A percentile compares a stretch with the other conserved stretches of the same genome.
Conservation (phyloP, 2,888 invertebrate genomes). For the Cylloceria caligata region DNA sequence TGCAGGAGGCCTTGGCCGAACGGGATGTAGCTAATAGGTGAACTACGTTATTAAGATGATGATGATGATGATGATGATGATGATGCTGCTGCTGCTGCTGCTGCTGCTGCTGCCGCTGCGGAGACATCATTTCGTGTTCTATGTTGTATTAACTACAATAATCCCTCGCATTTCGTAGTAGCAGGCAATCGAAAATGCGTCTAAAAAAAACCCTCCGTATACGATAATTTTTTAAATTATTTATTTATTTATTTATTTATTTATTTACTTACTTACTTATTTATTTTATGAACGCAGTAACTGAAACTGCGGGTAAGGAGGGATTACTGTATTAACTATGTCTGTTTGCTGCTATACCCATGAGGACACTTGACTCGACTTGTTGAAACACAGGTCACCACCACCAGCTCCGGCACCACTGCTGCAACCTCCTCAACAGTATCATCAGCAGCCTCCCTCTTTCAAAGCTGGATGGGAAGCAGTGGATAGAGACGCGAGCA, state of each 20-base stretch:
- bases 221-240: too few species aligned
- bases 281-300: background rate
- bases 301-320: background rate
- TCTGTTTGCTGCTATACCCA: background rate
- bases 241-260: too few species aligned
- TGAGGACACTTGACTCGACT: constrained; percentile 6
- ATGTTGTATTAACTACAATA: constrained; percentile 17
- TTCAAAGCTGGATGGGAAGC: constrained; percentile 66
- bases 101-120: constrained; percentile 18
- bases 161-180: background rate
- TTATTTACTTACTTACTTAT: background rate
- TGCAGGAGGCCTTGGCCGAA: constrained; percentile 84
- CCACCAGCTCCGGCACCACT: constrained; percentile 33
- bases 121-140: constrained; percentile 6
- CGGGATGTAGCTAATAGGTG: constrained; percentile 81
- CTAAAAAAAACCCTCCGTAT: too few species aligned
- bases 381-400: constrained; percentile 47
- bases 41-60: constrained; percentile 60
- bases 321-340: constrained; percentile 10
- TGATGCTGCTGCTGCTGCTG: constrained; percentile 17
- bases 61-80: constrained; percentile 2
- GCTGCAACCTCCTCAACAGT: background rate
- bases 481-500: constrained; percentile 72
- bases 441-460: constrained; percentile 2
- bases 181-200: background rate